Conservation (phyloP, 1,140 invertebrate genomes). For the Anadara kagoshimensis region DNA sequence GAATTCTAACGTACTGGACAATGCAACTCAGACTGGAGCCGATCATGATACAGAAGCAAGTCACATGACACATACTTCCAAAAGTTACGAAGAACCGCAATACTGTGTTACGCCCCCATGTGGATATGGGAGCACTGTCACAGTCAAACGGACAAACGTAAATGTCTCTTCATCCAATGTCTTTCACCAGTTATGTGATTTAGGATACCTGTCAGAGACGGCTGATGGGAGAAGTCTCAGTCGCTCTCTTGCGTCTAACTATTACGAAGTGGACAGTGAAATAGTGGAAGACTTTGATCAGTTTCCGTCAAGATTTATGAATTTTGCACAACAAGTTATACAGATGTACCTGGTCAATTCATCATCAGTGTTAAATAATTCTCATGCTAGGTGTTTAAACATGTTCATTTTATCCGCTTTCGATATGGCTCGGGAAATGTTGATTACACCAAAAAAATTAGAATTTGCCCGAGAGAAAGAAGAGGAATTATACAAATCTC, state of each 20-base stretch:
- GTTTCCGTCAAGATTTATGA: conserved; percentile 64
- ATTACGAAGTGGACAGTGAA: conserved; percentile 69
- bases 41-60: background rate
- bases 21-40: no score
- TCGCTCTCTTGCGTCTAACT: conserved; percentile 46
- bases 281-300: conserved; percentile 74
- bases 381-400: conserved; percentile 84
- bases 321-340: conserved; percentile 71
- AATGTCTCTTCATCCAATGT: conserved; percentile 21
- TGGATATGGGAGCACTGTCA: conserved; percentile 4
- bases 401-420: conserved; percentile 91
- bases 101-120: conserved; percentile 6
- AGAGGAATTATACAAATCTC: conserved; percentile 83
- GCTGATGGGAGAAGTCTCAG: conserved; percentile 45
- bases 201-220: conserved; percentile 60
- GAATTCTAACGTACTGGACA: background rate
- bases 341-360: conserved; percentile 74
- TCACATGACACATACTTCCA: background rate
- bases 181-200: conserved; percentile 55
- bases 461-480: conserved; percentile 88
- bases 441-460: conserved; percentile 89
- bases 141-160: background rate
- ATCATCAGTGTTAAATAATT: conserved; percentile 74
- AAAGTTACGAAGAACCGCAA: conserved; percentile 5
- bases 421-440: conserved; percentile 90